Percentiles rank a stretch among this genome's conserved stretches.
Evolutionary conservation across 2,888 invertebrate genomes (phyloP).

Genomic region (Xestobium rufovillosum): DNA sequence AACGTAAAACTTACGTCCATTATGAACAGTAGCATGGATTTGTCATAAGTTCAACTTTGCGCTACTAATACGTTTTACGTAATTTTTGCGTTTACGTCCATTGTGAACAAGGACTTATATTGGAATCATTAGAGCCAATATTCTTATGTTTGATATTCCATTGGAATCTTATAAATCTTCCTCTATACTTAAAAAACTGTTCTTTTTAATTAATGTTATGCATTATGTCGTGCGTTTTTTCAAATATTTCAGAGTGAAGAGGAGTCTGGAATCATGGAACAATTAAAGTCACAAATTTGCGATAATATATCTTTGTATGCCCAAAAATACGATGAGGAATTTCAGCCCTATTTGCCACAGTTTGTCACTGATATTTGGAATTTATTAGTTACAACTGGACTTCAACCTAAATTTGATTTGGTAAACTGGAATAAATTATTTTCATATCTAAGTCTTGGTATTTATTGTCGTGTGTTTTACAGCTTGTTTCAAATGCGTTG

Average conservation of each 20-base stretch:
- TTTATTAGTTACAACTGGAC: slow-evolving; percentile 75
- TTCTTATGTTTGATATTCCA: no score
- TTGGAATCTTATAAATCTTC: no score
- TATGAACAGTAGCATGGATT: no score
- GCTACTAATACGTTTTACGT: no score
- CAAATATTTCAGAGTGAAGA: slow-evolving; percentile 61
- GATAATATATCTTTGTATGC: slow-evolving; percentile 93
- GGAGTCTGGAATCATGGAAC: slow-evolving; percentile 82
- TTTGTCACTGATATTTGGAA: slow-evolving; percentile 97
- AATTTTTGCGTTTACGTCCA: no score
- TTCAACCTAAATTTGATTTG: slow-evolving; percentile 82
- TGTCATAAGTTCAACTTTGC: no score
- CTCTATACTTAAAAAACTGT: slow-evolving; percentile 6
- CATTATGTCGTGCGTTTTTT: slow-evolving; percentile 16
- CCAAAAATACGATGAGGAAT: slow-evolving; percentile 97
- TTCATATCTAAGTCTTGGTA: not conserved
- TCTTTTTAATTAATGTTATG: slow-evolving; percentile 13
- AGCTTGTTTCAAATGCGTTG: slow-evolving; percentile 94
- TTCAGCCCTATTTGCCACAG: slow-evolving; percentile 75
- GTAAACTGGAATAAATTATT: slow-evolving; percentile 45
- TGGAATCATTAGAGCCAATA: no score
- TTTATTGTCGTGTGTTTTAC: slow-evolving; percentile 26
- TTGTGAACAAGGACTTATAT: no score
- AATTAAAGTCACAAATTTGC: slow-evolving; percentile 91
- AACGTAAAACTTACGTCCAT: no score